These are phyloP conservation scores for Escarpia spicata DNA, from an alignment of 2,888 invertebrate species.

Conservation along the genomic window DNA sequence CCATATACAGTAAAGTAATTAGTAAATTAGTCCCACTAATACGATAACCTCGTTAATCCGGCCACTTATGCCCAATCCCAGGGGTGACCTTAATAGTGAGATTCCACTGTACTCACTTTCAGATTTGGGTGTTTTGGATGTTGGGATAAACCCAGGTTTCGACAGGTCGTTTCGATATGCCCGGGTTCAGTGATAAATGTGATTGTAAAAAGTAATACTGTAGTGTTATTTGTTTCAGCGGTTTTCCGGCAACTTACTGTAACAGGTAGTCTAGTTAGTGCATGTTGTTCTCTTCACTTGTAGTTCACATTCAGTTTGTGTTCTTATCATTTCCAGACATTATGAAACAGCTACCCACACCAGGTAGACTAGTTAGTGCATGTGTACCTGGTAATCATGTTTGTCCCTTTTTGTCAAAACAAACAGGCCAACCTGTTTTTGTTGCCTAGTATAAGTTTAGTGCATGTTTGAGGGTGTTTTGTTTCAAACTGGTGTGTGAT, in stretches of 20 bases:
- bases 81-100: too few relatives aligned
- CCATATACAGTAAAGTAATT: too few relatives aligned
- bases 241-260: background rate
- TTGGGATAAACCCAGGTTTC: too few relatives aligned
- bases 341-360: background rate
- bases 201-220: background rate
- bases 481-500: background rate
- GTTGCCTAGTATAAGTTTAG: background rate
- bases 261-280: background rate
- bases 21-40: too few relatives aligned
- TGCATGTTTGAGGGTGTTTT: background rate
- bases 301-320: background rate
- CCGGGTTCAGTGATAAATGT: too few relatives aligned
- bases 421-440: background rate
- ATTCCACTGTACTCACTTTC: too few relatives aligned
- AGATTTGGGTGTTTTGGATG: too few relatives aligned
- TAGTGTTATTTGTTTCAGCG: background rate
- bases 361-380: background rate
- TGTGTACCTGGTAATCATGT: background rate
- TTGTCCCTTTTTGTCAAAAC: background rate
- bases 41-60: too few relatives aligned
- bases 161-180: too few relatives aligned
- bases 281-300: background rate
- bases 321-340: background rate
- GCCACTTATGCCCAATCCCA: too few relatives aligned